Percentiles rank a stretch among this genome's conserved stretches.
phyloP scores from a whole-genome alignment of 2,888 invertebrate species.

The Agriopis aurantiaria region DNA sequence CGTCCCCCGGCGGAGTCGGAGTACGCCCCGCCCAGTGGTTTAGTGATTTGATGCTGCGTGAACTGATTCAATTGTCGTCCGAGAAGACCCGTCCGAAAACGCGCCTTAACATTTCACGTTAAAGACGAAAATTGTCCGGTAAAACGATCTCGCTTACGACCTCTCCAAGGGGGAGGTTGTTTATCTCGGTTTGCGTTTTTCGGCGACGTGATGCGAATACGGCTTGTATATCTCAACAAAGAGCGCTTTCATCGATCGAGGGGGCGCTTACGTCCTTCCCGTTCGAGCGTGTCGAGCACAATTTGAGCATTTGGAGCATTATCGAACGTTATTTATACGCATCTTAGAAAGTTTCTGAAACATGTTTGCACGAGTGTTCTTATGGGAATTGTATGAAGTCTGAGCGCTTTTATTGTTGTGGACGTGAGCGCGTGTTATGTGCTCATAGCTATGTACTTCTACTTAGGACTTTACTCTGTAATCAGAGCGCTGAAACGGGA shows the following conservation, averaged over 20 bases:
- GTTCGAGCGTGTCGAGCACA: conserved; percentile 58
- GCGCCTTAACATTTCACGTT: conserved; percentile 77
- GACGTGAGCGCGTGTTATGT: conserved; percentile 41
- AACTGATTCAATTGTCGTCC: conserved; percentile 86
- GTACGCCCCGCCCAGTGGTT: conserved; percentile 86
- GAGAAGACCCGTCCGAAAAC: conserved; percentile 72
- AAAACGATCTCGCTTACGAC: conserved; percentile 81
- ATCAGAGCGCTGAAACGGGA: neutral
- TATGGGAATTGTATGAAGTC: conserved; percentile 76
- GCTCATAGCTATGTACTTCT: neutral
- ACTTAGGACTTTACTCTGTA: neutral
- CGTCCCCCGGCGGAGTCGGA: conserved; percentile 82
- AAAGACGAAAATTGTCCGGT: conserved; percentile 83
- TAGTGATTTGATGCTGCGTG: conserved; percentile 87
- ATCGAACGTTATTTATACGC: conserved; percentile 82
- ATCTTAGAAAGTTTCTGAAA: conserved; percentile 80
- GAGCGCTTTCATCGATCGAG: conserved; percentile 81
- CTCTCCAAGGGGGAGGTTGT: conserved; percentile 80
- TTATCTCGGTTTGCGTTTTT: conserved; percentile 86
- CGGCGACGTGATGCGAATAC: conserved; percentile 85
- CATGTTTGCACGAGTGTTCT: conserved; percentile 75
- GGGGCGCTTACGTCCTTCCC: conserved; percentile 72
- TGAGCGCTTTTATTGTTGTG: conserved; percentile 67
- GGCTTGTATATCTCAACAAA: conserved; percentile 83
- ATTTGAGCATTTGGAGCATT: conserved; percentile 80